Percentiles rank a stretch among this genome's conserved stretches.
Evolutionary conservation across 1,140 invertebrate genomes (phyloP).

Genomic region (Scylla paramamosain): DNA sequence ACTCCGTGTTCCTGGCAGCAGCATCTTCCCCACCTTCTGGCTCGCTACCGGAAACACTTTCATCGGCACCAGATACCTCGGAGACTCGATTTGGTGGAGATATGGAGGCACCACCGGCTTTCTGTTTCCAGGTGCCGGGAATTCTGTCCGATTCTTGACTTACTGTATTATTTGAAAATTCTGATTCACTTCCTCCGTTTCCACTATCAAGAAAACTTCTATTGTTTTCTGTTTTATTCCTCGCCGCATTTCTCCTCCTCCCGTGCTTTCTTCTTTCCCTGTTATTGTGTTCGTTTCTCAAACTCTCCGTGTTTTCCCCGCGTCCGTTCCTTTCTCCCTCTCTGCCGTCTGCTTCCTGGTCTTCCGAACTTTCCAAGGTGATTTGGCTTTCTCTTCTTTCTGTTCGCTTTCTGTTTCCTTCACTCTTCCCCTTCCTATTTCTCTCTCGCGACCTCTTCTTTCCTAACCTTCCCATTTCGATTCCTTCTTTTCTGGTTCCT

Average conservation of each 20-base stretch:
- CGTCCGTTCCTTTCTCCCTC: constrained; percentile 17
- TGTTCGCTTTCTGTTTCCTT: constrained; percentile 5
- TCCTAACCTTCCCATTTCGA: not conserved
- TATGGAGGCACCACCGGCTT: not conserved
- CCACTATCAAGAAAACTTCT: not conserved
- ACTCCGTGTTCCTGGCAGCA: not conserved
- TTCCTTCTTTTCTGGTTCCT: constrained; percentile 23
- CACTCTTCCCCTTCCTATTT: not conserved
- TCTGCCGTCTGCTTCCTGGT: not conserved
- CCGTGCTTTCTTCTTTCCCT: not conserved
- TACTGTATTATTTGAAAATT: not conserved
- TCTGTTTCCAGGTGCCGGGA: not conserved
- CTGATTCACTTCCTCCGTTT: not conserved
- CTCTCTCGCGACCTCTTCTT: constrained; percentile 12
- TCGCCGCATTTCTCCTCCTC: not conserved
- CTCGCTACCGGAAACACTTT: not conserved
- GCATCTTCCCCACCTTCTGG: not conserved
- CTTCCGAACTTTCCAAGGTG: constrained; percentile 17
- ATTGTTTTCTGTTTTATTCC: not conserved
- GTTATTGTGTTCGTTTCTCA: not conserved
- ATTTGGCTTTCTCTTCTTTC: constrained; percentile 29
- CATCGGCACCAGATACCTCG: not conserved
- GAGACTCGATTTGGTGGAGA: not conserved
- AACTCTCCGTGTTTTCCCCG: not conserved
- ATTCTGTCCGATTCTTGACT: not conserved